Evolutionary conservation across 2,113 vertebrate genomes (phyloP), one percentile per base, ranked within the genome.

Genomic region (Carettochelys insculpta): DNA sequence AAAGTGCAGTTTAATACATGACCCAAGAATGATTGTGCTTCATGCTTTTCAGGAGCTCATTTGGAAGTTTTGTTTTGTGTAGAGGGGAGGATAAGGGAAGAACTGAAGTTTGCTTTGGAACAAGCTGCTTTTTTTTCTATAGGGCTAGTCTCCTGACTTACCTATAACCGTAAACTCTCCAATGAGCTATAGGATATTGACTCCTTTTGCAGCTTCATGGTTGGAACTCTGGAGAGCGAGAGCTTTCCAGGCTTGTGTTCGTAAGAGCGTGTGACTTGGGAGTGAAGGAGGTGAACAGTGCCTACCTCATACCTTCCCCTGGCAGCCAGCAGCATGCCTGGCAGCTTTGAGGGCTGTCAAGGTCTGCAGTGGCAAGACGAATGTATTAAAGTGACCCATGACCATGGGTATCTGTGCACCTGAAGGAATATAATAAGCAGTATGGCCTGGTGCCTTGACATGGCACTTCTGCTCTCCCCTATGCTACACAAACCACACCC

Each of bases 171-270:
- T 73, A 88, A 87, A 92, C 92, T 41, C 85, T 86, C 77, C 47
- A 81, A 88, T 83, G 81, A 89, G 91, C 92, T 91, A 83, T 75
- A 0, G 5, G 12, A 4, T 0, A 6, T 92, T 95, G 93, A 94
- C 92, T 92, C 92, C 88, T 94, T 94, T 94, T 93, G 94, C 94
- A 96, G 83, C 92, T 84, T 80, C 48, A 65, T 27, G 48, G 78
- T 56, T 8, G 58, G 80, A 85, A 86, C 82, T 5, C 85, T 61
- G 78, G 82, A 38, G 87, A 86, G 87, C 93, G 82, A 90, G 81
- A 80, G 52, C 90, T 58, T 34, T 0, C 88, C 88, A 84, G 16
- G 89, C 77, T 89, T 77, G 75, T n/a, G 82, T 95, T 94, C 87
- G 1, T 0, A 0, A 41, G 90, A 87, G 92, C 73, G 2, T 94